Percentiles rank a stretch among this genome's conserved stretches.
phyloP scores from a whole-genome alignment of 1,140 invertebrate species.

The Dreissena polymorpha region DNA sequence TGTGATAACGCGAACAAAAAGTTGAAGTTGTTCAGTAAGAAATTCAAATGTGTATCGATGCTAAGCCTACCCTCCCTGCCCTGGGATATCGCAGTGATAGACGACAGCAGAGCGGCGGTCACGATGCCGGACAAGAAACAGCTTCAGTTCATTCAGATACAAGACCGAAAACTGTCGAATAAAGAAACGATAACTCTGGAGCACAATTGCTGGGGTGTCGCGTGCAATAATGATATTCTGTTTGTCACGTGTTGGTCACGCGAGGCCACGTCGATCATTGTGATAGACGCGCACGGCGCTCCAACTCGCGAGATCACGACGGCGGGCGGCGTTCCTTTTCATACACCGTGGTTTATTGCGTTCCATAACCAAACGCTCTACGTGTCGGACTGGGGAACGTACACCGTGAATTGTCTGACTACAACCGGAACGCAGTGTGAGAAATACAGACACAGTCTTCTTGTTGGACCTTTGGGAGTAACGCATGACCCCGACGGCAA shows the following conservation, averaged over 20 bases:
- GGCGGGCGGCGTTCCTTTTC: slow-evolving; percentile 18
- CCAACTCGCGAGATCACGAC: slow-evolving; percentile 13
- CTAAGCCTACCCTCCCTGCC: slow-evolving; percentile 17
- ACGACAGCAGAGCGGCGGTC: slow-evolving; percentile 16
- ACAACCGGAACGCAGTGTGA: background rate
- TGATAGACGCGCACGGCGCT: slow-evolving; percentile 24
- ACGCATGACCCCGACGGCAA: slow-evolving; percentile 40
- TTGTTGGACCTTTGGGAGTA: slow-evolving; percentile 35
- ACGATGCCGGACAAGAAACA: slow-evolving; percentile 44
- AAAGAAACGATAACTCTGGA: slow-evolving; percentile 28
- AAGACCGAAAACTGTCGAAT: slow-evolving; percentile 14
- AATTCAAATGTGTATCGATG: slow-evolving; percentile 45
- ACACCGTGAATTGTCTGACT: slow-evolving; percentile 16
- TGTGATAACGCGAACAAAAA: slow-evolving; percentile 53
- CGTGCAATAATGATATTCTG: background rate
- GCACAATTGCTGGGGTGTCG: slow-evolving; percentile 42
- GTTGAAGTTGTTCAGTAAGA: slow-evolving; percentile 41
- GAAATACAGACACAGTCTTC: slow-evolving; percentile 21
- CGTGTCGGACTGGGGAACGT: slow-evolving; percentile 43
- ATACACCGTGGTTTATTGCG: slow-evolving; percentile 46
- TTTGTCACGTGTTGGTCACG: slow-evolving; percentile 49
- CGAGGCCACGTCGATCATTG: slow-evolving; percentile 23
- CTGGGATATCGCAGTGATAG: slow-evolving; percentile 45
- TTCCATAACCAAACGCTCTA: slow-evolving; percentile 15
- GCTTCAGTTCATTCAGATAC: slow-evolving; percentile 19